Evolutionary conservation across 2,113 vertebrate species (phyloP), one percentile per base, ranked within the genome.

Genomic region (Triplophysa rosa): DNA sequence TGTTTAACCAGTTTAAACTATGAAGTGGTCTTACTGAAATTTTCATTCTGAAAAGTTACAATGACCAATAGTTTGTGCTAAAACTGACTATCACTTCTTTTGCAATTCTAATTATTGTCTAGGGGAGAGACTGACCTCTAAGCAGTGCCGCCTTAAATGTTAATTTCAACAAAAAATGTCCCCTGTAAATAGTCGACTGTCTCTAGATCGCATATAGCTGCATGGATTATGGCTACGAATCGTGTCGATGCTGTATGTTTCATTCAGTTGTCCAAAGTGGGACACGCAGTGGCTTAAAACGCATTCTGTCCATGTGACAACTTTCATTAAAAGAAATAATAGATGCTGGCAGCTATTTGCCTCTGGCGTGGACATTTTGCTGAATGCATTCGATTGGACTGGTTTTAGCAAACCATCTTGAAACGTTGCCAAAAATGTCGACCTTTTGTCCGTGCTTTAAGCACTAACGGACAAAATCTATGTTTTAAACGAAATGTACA

Each of bases 161-260:
- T 85, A 84, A 89, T 87, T 87, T 89, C 86, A 90, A 87, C 90
- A 89, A 90, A 89, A 90, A 80, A 85, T 88, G 85, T 89, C 86
- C 88, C 85, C 93, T 97, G 96, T 98, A 97, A 91, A 98, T 97
- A 97, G 92, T 96, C 94, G 95, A 95, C 93, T 29, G 23, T 64
- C 66, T 82, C 90, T 96, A 92, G 91, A 91, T 93, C 90, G 26
- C 23, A 23, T 69, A 83, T 67, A 87, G 91, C 94, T 93, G 92
- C 92, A 93, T 96, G 94, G 90, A 91, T 93, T 93, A 91, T 86
- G 83, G 81, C 79, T 78, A 79, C 86, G 83, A 72, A 65, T 70
- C 52, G 45, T 49, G 62, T 66, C 73, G 29, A 70, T 52, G 49
- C 49, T 17, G 49, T 59, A 61, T 42, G 23, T 74, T 67, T 70